Evolutionary conservation across 2,113 vertebrate genomes (phyloP).

Genomic region (Sclerurus mexicanus): DNA sequence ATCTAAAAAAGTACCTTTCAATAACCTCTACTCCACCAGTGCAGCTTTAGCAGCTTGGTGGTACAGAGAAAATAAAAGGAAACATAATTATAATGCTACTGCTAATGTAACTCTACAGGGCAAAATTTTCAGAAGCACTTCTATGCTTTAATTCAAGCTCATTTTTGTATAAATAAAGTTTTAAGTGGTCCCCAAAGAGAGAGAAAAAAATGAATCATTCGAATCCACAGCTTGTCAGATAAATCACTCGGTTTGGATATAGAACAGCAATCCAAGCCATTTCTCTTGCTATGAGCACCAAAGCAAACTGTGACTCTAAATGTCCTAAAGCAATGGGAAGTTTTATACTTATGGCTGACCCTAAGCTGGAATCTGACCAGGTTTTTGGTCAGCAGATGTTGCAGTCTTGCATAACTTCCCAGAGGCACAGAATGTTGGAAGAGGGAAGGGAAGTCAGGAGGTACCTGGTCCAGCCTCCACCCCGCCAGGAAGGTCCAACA

Average conservation of each 20-base stretch:
- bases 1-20: neutral
- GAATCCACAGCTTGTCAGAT: neutral
- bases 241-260: neutral
- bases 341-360: neutral
- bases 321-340: neutral
- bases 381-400: neutral
- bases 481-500: neutral
- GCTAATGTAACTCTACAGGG: neutral
- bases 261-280: neutral
- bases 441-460: neutral
- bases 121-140: conserved; percentile 2
- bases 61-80: neutral
- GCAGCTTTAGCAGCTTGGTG: neutral
- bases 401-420: neutral
- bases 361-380: neutral
- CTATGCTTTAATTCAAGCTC: neutral
- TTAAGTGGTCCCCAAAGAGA: neutral
- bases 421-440: neutral
- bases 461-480: neutral
- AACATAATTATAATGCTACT: neutral
- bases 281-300: neutral
- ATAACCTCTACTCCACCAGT: neutral
- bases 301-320: neutral
- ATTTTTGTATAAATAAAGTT: conserved; percentile 24
- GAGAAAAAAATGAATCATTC: neutral